Conservation (phyloP, 2,888 invertebrate genomes). For the Drosophila buzzatii region DNA sequence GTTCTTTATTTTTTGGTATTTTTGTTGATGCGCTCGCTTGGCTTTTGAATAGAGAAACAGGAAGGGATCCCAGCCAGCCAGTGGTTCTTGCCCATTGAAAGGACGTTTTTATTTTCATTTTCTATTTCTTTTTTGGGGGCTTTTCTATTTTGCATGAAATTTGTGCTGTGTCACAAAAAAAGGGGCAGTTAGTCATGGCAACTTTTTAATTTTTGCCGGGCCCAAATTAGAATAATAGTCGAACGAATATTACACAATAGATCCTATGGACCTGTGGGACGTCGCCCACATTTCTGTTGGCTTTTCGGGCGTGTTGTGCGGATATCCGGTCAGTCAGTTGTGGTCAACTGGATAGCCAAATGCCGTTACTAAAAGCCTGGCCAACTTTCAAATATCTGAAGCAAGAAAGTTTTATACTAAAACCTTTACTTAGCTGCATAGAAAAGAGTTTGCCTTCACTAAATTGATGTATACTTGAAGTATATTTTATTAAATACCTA, state of each 20-base stretch:
- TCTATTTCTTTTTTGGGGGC: slow-evolving; percentile 13
- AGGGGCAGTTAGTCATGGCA: slow-evolving; percentile 34
- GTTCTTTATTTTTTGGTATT: slow-evolving; percentile 46
- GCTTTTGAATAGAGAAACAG: slow-evolving; percentile 66
- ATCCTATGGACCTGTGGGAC: slow-evolving; percentile 21
- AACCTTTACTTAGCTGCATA: background rate
- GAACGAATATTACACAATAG: slow-evolving; percentile 72
- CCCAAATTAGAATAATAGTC: slow-evolving; percentile 79
- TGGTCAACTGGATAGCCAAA: slow-evolving; percentile 34
- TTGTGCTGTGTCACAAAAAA: slow-evolving; percentile 51
- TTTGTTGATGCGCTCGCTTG: slow-evolving; percentile 76
- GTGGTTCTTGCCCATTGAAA: slow-evolving; percentile 52
- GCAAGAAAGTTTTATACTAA: slow-evolving; percentile 11
- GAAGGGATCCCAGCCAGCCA: slow-evolving; percentile 51
- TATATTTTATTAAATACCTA: too few species aligned
- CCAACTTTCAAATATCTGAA: background rate
- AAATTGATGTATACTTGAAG: background rate
- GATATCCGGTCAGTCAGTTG: slow-evolving; percentile 65
- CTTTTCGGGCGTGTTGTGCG: slow-evolving; percentile 48
- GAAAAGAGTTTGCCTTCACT: background rate
- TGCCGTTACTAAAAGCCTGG: slow-evolving; percentile 26
- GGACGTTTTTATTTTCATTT: slow-evolving; percentile 44
- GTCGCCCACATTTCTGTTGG: slow-evolving; percentile 16
- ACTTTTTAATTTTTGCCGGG: slow-evolving; percentile 75
- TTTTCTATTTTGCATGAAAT: slow-evolving; percentile 70